Conservation (phyloP, 2,113 vertebrate species). For the Neotragus moschatus region DNA sequence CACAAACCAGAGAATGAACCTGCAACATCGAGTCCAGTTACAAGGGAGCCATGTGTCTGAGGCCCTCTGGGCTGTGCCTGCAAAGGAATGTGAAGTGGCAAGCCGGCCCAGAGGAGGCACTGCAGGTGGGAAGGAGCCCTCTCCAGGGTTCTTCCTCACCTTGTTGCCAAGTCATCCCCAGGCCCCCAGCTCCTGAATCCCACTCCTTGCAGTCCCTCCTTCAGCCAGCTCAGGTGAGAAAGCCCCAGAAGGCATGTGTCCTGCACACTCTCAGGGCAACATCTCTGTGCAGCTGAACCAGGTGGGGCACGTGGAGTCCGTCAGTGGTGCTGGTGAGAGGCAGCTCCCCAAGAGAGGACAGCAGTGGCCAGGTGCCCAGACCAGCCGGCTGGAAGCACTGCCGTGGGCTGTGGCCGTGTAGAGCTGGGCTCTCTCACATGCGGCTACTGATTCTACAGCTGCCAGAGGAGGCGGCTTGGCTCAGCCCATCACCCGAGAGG, state of each 20-base stretch:
- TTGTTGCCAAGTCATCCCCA: not conserved
- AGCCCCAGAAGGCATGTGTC: not conserved
- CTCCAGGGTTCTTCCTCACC: not conserved
- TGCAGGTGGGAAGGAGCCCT: not conserved
- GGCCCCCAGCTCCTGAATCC: not conserved
- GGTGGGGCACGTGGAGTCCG: not conserved
- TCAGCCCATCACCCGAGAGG: not conserved
- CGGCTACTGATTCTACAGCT: not conserved
- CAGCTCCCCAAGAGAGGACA: not conserved
- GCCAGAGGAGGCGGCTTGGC: not conserved
- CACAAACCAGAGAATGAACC: not conserved
- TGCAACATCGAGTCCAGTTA: not conserved
- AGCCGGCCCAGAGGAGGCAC: not conserved
- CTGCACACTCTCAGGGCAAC: not conserved
- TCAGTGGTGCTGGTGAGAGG: not conserved
- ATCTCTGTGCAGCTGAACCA: not conserved
- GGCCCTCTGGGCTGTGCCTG: too few species aligned
- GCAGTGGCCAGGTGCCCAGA: rapidly evolving
- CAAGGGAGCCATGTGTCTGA: rapidly evolving
- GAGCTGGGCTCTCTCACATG: rapidly evolving
- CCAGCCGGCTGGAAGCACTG: rapidly evolving
- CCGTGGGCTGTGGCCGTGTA: rapidly evolving
- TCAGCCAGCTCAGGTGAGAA: not conserved
- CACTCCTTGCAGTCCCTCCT: not conserved
- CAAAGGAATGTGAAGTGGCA: not conserved